Conservation (phyloP, 2,888 invertebrate species). For the Agrilus biguttatus region DNA sequence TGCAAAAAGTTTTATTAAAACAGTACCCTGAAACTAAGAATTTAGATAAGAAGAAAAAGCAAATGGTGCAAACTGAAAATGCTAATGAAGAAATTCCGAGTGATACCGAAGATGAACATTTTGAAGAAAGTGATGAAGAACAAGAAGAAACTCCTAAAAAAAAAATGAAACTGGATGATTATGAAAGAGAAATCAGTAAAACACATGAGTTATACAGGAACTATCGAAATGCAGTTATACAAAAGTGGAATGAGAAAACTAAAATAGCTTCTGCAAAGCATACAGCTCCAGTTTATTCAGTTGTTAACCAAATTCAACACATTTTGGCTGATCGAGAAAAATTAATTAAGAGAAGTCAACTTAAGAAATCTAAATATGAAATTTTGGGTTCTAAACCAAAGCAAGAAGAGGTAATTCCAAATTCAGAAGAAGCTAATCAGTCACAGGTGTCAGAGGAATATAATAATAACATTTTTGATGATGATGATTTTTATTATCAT, state of each 20-base stretch:
- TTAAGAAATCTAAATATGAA: conserved; percentile 59
- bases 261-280: conserved; percentile 50
- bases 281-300: conserved; percentile 36
- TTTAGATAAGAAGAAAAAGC: conserved; percentile 16
- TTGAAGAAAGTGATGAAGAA: conserved; percentile 26
- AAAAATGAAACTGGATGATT: conserved; percentile 43
- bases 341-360: conserved; percentile 63
- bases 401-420: conserved; percentile 6
- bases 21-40: conserved; percentile 57
- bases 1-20: conserved; percentile 45
- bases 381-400: conserved; percentile 43
- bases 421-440: conserved; percentile 7
- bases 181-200: conserved; percentile 39
- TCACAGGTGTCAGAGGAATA: conserved; percentile 28
- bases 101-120: conserved; percentile 37
- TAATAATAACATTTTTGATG: conserved; percentile 82
- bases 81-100: conserved; percentile 52
- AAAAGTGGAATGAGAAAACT: conserved; percentile 94
- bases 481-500: conserved; percentile 94
- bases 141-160: conserved; percentile 24
- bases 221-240: conserved; percentile 67
- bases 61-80: conserved; percentile 15
- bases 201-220: conserved; percentile 45
- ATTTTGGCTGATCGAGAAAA: conserved; percentile 64
- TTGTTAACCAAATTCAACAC: conserved; percentile 73